Evolutionary conservation across 2,797 vertebrate species (phyloP).

Genomic region (Pseudotriccus pelzelni): DNA sequence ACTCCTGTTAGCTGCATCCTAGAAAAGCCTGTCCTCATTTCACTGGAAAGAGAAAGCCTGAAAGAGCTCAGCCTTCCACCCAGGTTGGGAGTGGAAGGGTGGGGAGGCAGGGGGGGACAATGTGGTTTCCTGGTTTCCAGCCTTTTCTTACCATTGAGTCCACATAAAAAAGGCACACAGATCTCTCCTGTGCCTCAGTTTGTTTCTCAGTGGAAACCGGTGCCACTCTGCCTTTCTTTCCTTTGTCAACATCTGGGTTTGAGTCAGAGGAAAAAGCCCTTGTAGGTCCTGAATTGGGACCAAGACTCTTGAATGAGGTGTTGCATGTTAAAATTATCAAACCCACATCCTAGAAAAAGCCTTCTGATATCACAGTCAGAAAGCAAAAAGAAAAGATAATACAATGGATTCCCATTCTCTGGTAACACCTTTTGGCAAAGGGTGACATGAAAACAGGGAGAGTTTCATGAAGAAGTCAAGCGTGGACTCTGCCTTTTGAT

Average conservation of each 20-base stretch:
- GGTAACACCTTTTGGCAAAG: neutral
- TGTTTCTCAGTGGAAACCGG: neutral
- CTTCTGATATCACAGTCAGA: neutral
- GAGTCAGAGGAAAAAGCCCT: neutral
- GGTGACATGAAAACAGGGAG: neutral
- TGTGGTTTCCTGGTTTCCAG: neutral
- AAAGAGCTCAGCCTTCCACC: too few species aligned
- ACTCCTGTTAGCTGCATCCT: neutral
- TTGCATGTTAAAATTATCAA: neutral
- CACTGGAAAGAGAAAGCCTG: neutral
- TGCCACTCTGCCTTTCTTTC: neutral
- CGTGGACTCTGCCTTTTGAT: neutral
- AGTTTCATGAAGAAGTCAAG: neutral
- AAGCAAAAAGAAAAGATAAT: neutral
- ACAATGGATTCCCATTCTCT: neutral
- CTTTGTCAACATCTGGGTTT: neutral
- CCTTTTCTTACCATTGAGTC: neutral
- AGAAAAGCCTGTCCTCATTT: neutral
- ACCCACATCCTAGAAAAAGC: neutral
- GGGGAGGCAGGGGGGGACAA: neutral
- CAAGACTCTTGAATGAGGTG: neutral
- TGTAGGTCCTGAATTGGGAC: neutral
- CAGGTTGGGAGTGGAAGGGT: neutral
- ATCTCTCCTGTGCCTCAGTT: neutral
- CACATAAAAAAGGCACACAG: neutral